These are phyloP conservation scores for Liparis tanakae DNA, from an alignment of 2,797 vertebrate genomes.

Conservation along the genomic window DNA sequence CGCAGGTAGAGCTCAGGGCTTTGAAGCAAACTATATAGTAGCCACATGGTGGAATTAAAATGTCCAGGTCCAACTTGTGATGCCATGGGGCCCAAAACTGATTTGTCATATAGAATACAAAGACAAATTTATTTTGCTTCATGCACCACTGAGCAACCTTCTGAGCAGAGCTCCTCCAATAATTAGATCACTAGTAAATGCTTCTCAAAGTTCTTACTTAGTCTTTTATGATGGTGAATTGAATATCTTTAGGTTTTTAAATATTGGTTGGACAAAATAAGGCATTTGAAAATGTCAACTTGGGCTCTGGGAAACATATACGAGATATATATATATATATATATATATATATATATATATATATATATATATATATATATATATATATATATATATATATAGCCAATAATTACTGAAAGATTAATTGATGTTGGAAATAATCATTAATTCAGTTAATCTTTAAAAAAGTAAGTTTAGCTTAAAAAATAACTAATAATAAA, in stretches of 20 bases:
- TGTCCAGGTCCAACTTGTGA: neutral
- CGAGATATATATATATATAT: neutral
- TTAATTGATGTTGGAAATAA: neutral
- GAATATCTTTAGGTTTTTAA: neutral
- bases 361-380: slow-evolving; percentile 1
- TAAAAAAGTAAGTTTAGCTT: too few relatives aligned
- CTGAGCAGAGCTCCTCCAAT: neutral
- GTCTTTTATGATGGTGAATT: neutral
- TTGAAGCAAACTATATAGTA: too few relatives aligned
- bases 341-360: slow-evolving; percentile 4
- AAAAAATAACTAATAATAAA: neutral
- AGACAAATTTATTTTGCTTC: too few relatives aligned
- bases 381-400: slow-evolving; percentile 1
- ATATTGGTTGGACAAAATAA: neutral
- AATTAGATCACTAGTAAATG: neutral
- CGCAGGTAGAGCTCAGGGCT: too few relatives aligned
- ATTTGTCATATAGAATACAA: neutral
- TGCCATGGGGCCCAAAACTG: neutral
- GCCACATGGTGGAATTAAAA: neutral
- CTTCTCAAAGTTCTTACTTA: neutral
- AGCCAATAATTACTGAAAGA: neutral
- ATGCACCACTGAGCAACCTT: too few relatives aligned
- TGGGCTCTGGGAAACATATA: neutral
- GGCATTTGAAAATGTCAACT: neutral
- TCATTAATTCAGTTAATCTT: neutral